Evolutionary conservation across 2,113 vertebrate species (phyloP), one percentile per base, ranked within the genome.

Genomic region (Anarhynchus alexandrinus): DNA sequence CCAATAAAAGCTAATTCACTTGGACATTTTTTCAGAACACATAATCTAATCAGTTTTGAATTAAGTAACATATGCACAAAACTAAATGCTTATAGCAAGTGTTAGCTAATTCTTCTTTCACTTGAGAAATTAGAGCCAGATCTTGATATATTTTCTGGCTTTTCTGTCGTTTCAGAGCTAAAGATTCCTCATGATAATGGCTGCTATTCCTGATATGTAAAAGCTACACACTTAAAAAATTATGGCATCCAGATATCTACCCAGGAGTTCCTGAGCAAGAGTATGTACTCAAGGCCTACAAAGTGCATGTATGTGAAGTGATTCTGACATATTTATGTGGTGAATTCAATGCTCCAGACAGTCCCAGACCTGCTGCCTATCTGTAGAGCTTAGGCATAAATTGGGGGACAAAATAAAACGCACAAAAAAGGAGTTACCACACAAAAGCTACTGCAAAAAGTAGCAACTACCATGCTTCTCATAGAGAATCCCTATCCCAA

Each of bases 241-340:
- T 0, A 7, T 45, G 42, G 3, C 22, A 54, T 57, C 6, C 19
- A 36, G 8, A 12, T 29, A 74, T 19, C 27, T 54, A 49, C 4
- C 4, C 4, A 34, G 34, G 34, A 62, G 15, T 40, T 82, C 12
- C 59, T 55, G 42, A 58, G 26, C 23, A 90, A 70, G 23, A 47
- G 4, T 11, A 17, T 20, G 16, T 21, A 61, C 20, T 54, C 34
- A 65, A 66, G 27, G 11, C 2, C 17, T 23, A 25, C 9, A 69
- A 69, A 18, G 2, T 30, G 10, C 1, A 2, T 30, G 1, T 25
- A 54, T 40, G 18, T 52, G 34, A 66, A 61, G 7, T 27, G 5
- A 58, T 58, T 74, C 42, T 73, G 61, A 70, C 10, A 18, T 7
- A 32, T 4, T 29, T 29, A 4, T 29, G 27, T 12, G 58, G 11